Evolutionary conservation across 2,888 invertebrate genomes (phyloP), one percentile per base, ranked within the genome.

Genomic region (Sceliomorpha sp.): DNA sequence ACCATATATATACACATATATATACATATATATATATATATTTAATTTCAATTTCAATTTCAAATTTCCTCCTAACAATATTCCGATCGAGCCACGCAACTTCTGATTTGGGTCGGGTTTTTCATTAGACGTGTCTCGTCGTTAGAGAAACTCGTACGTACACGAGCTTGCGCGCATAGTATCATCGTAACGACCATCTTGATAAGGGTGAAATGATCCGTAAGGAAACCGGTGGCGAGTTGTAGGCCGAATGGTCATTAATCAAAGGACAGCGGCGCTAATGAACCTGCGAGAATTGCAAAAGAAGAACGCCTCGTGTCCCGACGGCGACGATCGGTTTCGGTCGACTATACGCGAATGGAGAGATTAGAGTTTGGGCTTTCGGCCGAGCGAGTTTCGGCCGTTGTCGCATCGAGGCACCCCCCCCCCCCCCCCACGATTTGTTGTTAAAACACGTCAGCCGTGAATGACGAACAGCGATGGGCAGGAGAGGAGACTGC

Each of bases 211-310:
- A 80, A 81, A 81, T 81, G 81, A 83, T 83, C 81, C 75, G 78
- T 77, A 80, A 82, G 80, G 78, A 80, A 83, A 83, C 78, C 81
- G 75, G 83, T 81, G 83, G 82, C 79, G 76, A 81, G 76, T 73
- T 71, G 76, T 72, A 75, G 73, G 69, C 71, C 76, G 72, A 72
- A 71, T 70, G 76, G 72, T 77, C 83, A 84, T 84, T 84, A 84
- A 84, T 84, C 84, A 84, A 84, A 84, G 81, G 77, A 84, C 83
- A 83, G 77, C 74, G 77, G 81, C 83, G 83, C 84, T 84, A 84
- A 84, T 84, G 84, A 84, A 84, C 81, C 80, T 76, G 77, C 78
- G 73, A 71, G 80, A 79, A 77, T 77, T 74, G 74, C 51, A 29
- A 55, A 26, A 37, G 39, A 20, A 31, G 24, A 27, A 15, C 15